Evolutionary conservation across 2,888 invertebrate species (phyloP), one percentile per base, ranked within the genome.

Genomic region (Hedya salicella): DNA sequence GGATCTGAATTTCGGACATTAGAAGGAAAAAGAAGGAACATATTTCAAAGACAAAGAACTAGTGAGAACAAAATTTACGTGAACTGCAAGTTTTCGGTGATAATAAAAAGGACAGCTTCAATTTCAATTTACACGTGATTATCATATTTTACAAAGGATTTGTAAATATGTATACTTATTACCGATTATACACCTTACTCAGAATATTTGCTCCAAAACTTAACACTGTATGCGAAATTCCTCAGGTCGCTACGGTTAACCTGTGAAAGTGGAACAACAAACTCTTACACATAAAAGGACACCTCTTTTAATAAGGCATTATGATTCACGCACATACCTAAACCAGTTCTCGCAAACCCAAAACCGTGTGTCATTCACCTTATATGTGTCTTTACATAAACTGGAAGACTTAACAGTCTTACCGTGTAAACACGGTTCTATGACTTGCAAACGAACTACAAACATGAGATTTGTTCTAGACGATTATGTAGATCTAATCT

Each of bases 281-380:
- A 57, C 57, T 42, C 54, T 46, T 46, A 32, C 5, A 32, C 56
- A 32, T 57, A 57, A 57, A 46, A 46, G 44, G 44, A 44, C 32
- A 32, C 44, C 14, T 50, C 50, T 50, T 62, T 52, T 44, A 32
- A 62, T 61, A 30, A 40, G 40, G 40, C 30, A 57, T 57, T 57
- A 62, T 62, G 61, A 62, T 52, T 52, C 61, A 62, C 57, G 6
- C 36, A 32, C 30, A 59, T 61, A 42, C 61, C 61, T 52, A 62
- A 62, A 62, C 61, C 52, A 62, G 61, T 62, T 42, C 30, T 42
- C n/a, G 14, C 56, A 56, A 32, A 19, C 44, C 42, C 52, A 32
- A 42, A 50, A 62, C 21, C 32, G 32, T 57, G 56, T 54, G 64
- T 64, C 64, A 21, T 64, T 64, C 50, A 59, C 57, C 64, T 64